Percentiles rank a stretch among this genome's conserved stretches.
These are phyloP conservation scores for Diadumene lineata DNA, from an alignment of 92 coral and sea anemone species.

Conservation along the genomic window DNA sequence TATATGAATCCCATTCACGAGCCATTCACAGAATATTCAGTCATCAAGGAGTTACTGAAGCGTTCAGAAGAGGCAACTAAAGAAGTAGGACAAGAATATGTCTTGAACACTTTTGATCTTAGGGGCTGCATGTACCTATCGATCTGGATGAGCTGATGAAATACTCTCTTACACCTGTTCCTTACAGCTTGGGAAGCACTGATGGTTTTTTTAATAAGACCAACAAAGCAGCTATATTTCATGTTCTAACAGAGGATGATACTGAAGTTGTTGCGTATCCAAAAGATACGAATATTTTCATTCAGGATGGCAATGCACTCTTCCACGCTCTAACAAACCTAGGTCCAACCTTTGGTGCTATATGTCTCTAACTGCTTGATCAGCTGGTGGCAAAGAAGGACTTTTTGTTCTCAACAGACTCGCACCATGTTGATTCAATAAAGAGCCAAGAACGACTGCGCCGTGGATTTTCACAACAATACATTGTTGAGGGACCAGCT, in stretches of 20 bases:
- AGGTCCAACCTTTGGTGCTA: slow-evolving; percentile 57
- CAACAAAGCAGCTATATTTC: slow-evolving; percentile 63
- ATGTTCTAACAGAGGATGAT: slow-evolving; percentile 39
- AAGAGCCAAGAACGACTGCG: slow-evolving; percentile 47
- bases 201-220: slow-evolving; percentile 63
- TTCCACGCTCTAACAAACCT: slow-evolving; percentile 55
- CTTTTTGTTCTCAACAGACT: slow-evolving; percentile 65
- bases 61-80: slow-evolving; percentile 56
- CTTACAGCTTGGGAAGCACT: slow-evolving; percentile 63
- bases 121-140: slow-evolving; percentile 57
- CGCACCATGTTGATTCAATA: slow-evolving; percentile 53
- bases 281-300: slow-evolving; percentile 29
- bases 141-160: slow-evolving; percentile 48
- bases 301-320: slow-evolving; percentile 60
- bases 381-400: slow-evolving; percentile 54
- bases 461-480: slow-evolving; percentile 44
- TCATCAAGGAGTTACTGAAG: slow-evolving; percentile 43
- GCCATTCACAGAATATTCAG: slow-evolving; percentile 46
- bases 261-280: slow-evolving; percentile 41
- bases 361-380: slow-evolving; percentile 61
- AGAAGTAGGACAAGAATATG: slow-evolving; percentile 61
- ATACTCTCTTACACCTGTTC: slow-evolving; percentile 63
- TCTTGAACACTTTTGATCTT: slow-evolving; percentile 54
- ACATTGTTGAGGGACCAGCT: slow-evolving; percentile 46
- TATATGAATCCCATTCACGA: slow-evolving; percentile 54